These are phyloP conservation scores for Apamea crenata DNA, from an alignment of 2,888 invertebrate species.

Conservation along the genomic window DNA sequence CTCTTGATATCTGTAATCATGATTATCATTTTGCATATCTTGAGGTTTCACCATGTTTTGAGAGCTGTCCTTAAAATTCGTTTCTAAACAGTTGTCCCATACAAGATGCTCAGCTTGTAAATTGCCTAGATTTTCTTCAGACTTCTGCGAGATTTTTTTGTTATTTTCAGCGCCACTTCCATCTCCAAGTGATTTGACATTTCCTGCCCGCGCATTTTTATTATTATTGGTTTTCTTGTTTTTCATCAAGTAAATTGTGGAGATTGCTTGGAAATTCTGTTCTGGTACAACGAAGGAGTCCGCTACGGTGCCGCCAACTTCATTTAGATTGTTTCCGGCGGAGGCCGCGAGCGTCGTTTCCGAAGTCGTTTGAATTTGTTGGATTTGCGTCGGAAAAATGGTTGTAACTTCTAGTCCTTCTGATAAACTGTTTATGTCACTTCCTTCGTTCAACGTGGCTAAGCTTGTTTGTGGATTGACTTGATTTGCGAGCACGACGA, in stretches of 20 bases:
- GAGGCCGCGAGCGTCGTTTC: constrained; percentile 81
- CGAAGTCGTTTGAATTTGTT: constrained; percentile 82
- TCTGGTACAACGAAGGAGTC: constrained; percentile 72
- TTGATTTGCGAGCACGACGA: constrained; percentile 77
- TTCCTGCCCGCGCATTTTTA: constrained; percentile 72
- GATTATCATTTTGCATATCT: constrained; percentile 74
- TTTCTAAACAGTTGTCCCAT: constrained; percentile 85
- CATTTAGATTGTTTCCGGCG: constrained; percentile 87
- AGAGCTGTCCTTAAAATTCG: constrained; percentile 73
- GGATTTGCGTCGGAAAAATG: constrained; percentile 81
- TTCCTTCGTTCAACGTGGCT: constrained; percentile 68
- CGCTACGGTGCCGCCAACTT: constrained; percentile 72
- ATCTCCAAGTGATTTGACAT: constrained; percentile 74
- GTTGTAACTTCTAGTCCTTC: constrained; percentile 57
- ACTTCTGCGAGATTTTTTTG: constrained; percentile 50
- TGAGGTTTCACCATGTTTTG: constrained; percentile 68
- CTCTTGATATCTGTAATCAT: constrained; percentile 70
- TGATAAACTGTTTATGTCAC: constrained; percentile 76
- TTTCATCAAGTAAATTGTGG: constrained; percentile 78
- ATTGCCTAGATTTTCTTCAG: constrained; percentile 53
- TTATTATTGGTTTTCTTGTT: constrained; percentile 77
- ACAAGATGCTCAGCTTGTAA: constrained; percentile 77
- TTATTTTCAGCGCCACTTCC: constrained; percentile 64
- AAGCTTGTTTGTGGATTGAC: constrained; percentile 74
- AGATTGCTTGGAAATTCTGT: constrained; percentile 86